Evolutionary conservation across 1,140 invertebrate species (phyloP).

Genomic region (Oedothorax gibbosus): DNA sequence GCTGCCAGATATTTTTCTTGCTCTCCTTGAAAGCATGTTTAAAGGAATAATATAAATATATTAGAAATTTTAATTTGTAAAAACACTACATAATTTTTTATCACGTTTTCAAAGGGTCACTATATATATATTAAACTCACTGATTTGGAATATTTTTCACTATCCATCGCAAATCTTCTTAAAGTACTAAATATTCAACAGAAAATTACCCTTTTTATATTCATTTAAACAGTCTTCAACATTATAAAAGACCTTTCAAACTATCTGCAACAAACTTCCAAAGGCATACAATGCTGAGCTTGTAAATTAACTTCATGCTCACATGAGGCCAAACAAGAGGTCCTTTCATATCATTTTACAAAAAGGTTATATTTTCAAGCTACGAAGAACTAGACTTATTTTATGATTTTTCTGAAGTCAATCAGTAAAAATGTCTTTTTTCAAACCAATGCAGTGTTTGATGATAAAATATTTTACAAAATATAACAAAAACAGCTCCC

Average conservation of each 20-base stretch:
- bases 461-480: too few species aligned
- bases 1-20: slow-evolving; percentile 42
- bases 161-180: slow-evolving; percentile 21
- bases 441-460: too few species aligned
- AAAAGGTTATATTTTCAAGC: too few species aligned
- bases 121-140: slow-evolving; percentile 4
- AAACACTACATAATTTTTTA: slow-evolving; percentile 39
- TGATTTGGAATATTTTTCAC: slow-evolving; percentile 21
- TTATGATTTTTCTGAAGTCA: too few species aligned
- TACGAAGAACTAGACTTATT: too few species aligned
- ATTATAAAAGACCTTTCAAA: slow-evolving; percentile 32
- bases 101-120: slow-evolving; percentile 35
- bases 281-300: background rate
- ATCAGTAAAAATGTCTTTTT: too few species aligned
- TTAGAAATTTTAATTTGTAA: slow-evolving; percentile 44
- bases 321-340: slow-evolving; percentile 9
- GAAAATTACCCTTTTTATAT: slow-evolving; percentile 26
- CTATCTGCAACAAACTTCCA: slow-evolving; percentile 37
- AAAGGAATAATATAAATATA: slow-evolving; percentile 46
- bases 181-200: slow-evolving; percentile 41
- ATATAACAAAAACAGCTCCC: too few species aligned
- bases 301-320: background rate
- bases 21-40: slow-evolving; percentile 27
- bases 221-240: slow-evolving; percentile 31
- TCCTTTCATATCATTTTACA: background rate